Conservation (phyloP, 2,797 vertebrate species). For the Ptychadena robeensis region DNA sequence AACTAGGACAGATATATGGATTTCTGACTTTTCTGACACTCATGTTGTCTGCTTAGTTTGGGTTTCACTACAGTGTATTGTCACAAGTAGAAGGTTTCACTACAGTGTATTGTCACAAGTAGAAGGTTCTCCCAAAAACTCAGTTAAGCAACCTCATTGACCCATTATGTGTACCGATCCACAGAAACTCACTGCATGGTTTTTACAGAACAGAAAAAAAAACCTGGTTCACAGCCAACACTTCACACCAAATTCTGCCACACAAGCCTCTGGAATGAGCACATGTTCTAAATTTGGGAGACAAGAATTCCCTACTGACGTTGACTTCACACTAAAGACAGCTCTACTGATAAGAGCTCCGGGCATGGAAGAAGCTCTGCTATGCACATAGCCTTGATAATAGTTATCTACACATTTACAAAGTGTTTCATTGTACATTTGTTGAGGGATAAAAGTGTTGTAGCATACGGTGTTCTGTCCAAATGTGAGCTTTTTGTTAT, state of each 20-base stretch:
- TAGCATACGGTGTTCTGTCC: too few relatives aligned
- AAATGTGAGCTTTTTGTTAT: background rate
- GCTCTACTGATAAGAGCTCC: background rate
- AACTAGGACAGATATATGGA: too few relatives aligned
- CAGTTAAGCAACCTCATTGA: too few relatives aligned
- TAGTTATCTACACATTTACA: background rate
- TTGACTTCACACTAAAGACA: constrained; percentile 10
- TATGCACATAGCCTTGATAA: background rate
- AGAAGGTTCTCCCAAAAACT: too few relatives aligned
- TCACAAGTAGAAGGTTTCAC: too few relatives aligned
- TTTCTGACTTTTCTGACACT: too few relatives aligned
- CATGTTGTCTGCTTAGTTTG: too few relatives aligned
- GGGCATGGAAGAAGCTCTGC: background rate
- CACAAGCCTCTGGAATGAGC: constrained; percentile 23
- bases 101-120: too few relatives aligned
- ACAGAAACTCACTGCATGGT: background rate
- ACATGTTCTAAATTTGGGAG: constrained; percentile 39
- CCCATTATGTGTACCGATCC: background rate
- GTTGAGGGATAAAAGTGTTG: background rate
- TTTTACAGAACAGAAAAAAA: constrained; percentile 7
- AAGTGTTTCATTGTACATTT: background rate
- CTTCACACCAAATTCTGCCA: constrained; percentile 38
- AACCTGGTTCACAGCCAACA: constrained; percentile 14
- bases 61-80: too few relatives aligned
- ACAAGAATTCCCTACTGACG: constrained; percentile 12